Percentiles rank a stretch among this genome's conserved stretches.
These are phyloP conservation scores for Shinisaurus crocodilurus DNA, from an alignment of 2,113 vertebrate genomes.

Conservation along the genomic window DNA sequence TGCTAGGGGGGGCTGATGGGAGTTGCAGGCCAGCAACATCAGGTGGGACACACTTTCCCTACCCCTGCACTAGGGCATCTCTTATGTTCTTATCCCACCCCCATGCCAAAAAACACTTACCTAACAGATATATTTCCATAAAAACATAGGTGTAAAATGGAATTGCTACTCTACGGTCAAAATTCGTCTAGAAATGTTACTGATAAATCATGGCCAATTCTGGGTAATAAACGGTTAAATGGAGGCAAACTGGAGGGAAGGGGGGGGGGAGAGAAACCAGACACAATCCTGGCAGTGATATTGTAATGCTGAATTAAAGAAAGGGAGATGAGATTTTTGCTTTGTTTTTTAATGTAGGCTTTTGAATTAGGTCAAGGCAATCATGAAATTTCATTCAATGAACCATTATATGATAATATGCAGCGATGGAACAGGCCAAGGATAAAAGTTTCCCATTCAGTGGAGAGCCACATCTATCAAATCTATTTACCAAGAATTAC, in stretches of 20 bases:
- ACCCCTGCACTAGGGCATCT: background rate
- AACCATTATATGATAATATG: constrained; percentile 66
- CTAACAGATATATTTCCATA: background rate
- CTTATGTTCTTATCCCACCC: background rate
- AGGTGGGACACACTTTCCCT: too few relatives aligned
- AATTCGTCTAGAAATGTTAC: background rate
- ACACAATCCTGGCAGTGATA: background rate
- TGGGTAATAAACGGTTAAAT: background rate
- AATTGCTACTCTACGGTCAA: background rate
- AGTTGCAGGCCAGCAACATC: too few relatives aligned
- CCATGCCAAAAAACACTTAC: background rate
- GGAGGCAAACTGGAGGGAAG: background rate
- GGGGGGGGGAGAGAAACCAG: background rate
- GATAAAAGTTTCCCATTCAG: constrained; percentile 64
- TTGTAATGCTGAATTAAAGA: constrained; percentile 37
- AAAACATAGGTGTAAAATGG: background rate
- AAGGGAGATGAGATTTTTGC: constrained; percentile 22
- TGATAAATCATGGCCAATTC: background rate
- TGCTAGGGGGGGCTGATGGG: too few relatives aligned
- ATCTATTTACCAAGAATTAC: constrained; percentile 66
- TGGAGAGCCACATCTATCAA: constrained; percentile 44
- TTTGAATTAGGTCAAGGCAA: constrained; percentile 47
- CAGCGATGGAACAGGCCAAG: constrained; percentile 44
- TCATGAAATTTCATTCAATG: constrained; percentile 48
- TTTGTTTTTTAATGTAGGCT: background rate